Evolutionary conservation across 2,113 vertebrate species (phyloP).

Genomic region (Brienomyrus longianalis): DNA sequence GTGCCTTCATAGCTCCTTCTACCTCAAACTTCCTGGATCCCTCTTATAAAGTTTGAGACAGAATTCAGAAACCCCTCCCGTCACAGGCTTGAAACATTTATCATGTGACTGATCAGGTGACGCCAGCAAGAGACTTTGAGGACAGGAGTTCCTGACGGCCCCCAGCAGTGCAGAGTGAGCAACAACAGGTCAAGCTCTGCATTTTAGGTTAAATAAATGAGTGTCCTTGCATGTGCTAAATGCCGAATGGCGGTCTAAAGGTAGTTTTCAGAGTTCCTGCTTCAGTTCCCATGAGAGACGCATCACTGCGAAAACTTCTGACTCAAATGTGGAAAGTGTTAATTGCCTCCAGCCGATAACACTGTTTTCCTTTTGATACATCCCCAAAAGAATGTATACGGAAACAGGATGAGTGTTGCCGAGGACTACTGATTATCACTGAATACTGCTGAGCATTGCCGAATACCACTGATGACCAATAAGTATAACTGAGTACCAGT

Average conservation of each 20-base stretch:
- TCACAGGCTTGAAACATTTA: not conserved
- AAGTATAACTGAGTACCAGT: too few relatives aligned
- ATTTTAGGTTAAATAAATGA: not conserved
- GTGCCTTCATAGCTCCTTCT: not conserved
- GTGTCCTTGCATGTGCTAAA: not conserved
- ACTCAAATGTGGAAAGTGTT: not conserved
- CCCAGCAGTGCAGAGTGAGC: not conserved
- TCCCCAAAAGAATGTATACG: not conserved
- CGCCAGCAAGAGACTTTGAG: not conserved
- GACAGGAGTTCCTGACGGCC: not conserved
- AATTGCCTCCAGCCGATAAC: not conserved
- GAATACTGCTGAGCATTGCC: not conserved
- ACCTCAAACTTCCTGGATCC: not conserved
- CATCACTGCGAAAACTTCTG: not conserved
- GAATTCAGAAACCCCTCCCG: not conserved
- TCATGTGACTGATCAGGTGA: not conserved
- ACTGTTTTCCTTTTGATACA: not conserved
- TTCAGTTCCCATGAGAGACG: conserved; percentile 6
- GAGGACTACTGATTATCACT: not conserved
- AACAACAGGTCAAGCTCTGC: not conserved
- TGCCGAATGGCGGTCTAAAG: not conserved
- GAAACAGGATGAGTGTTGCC: not conserved
- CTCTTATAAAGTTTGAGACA: not conserved
- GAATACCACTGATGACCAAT: not conserved
- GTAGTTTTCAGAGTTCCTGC: not conserved